Evolutionary conservation across 2,797 vertebrate genomes (phyloP).

Genomic region (Rhodeus uyekii): DNA sequence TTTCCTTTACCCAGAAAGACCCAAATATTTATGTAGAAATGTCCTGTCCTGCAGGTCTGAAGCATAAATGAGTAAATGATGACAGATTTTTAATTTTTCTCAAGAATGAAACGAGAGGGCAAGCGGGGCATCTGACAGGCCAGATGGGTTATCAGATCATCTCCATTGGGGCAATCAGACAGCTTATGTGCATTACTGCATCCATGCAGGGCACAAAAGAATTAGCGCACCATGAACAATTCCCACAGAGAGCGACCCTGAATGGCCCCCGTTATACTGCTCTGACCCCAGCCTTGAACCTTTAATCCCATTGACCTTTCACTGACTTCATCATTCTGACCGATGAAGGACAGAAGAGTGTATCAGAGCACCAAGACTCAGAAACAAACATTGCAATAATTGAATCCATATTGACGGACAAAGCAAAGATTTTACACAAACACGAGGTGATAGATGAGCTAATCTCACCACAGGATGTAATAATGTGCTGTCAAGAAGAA

Average conservation of each 20-base stretch:
- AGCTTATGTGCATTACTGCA: slow-evolving; percentile 32
- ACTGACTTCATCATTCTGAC: slow-evolving; percentile 33
- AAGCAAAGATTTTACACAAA: background rate
- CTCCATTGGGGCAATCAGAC: background rate
- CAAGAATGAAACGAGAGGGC: background rate
- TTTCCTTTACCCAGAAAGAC: too few species aligned
- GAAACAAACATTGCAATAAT: background rate
- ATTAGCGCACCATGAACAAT: slow-evolving; percentile 51
- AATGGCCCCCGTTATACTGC: slow-evolving; percentile 49
- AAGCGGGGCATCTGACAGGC: slow-evolving; percentile 6
- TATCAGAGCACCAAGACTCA: slow-evolving; percentile 1
- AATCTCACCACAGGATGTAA: background rate
- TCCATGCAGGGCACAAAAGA: slow-evolving; percentile 45
- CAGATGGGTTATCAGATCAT: slow-evolving; percentile 22
- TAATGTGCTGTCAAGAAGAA: background rate
- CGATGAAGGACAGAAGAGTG: background rate
- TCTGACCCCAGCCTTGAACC: slow-evolving; percentile 64
- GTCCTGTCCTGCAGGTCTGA: background rate
- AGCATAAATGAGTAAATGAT: background rate
- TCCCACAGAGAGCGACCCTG: slow-evolving; percentile 52
- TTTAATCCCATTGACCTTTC: slow-evolving; percentile 65
- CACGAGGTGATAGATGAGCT: background rate
- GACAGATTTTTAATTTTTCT: background rate
- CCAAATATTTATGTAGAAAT: too few species aligned
- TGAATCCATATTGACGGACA: background rate